Conservation (phyloP, 2,888 invertebrate species). For the Invenusta paracnida region DNA sequence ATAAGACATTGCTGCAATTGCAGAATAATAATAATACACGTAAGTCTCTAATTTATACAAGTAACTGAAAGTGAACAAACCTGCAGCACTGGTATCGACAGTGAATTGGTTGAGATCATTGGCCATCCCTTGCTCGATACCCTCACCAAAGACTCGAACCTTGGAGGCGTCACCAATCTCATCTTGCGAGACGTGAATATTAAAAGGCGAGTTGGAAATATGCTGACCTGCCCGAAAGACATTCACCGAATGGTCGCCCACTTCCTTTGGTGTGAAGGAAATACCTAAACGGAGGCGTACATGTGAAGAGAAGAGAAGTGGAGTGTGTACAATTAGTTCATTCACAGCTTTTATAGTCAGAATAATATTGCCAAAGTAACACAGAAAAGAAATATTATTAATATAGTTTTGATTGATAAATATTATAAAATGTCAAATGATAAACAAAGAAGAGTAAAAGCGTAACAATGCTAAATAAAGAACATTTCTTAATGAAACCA, state of each 20-base stretch:
- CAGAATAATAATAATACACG: too few relatives aligned
- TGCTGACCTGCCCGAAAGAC: constrained; percentile 90
- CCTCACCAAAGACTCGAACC: constrained; percentile 79
- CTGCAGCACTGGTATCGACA: constrained; percentile 91
- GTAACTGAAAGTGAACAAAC: too few relatives aligned
- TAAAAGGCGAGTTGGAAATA: constrained; percentile 92
- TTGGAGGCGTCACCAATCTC: constrained; percentile 95
- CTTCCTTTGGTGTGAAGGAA: constrained; percentile 89
- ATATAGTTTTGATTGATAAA: neutral
- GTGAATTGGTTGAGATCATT: constrained; percentile 84
- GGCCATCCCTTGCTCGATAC: constrained; percentile 83
- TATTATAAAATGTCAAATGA: too few relatives aligned
- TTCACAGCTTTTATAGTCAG: too few relatives aligned
- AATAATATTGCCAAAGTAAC: neutral
- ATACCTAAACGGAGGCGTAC: constrained; percentile 68
- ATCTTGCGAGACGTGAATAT: constrained; percentile 82
- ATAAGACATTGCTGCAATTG: too few relatives aligned
- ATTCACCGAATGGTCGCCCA: constrained; percentile 87
- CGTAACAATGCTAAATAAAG: too few relatives aligned
- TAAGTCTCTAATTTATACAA: too few relatives aligned
- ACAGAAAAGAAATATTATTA: neutral
- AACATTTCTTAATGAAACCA: too few relatives aligned
- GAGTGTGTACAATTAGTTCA: too few relatives aligned
- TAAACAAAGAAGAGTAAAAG: too few relatives aligned
- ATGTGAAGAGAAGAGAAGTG: too few relatives aligned